A percentile compares a stretch with the other conserved stretches of the same genome.
phyloP scores from a whole-genome alignment of 92 coral and sea anemone genomes.

The Zoanthus sansibaricus region DNA sequence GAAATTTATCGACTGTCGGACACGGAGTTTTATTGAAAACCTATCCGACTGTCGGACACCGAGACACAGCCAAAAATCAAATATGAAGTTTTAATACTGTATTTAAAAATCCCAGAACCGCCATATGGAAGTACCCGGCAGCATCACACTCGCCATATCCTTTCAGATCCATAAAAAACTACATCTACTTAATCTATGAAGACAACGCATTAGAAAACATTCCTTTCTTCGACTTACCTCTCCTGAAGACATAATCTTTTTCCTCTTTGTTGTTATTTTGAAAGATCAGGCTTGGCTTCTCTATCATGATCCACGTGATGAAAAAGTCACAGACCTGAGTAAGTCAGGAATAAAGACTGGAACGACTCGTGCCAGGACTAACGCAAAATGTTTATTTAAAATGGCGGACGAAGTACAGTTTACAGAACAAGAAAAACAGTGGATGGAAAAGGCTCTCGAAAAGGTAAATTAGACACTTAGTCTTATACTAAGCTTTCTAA shows the following conservation, averaged over 20 bases:
- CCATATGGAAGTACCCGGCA: no score
- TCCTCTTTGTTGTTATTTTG: not conserved
- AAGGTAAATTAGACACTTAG: not conserved
- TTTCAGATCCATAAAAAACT: not conserved
- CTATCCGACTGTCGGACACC: no score
- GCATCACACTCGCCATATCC: no score
- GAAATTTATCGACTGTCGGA: no score
- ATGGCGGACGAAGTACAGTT: constrained; percentile 37
- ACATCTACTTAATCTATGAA: not conserved
- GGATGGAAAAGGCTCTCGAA: constrained; percentile 43
- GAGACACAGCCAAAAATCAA: no score
- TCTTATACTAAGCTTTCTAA: no score
- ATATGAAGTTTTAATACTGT: no score
- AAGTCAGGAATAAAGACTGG: not conserved
- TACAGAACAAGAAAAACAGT: constrained; percentile 25
- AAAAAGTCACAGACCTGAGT: not conserved
- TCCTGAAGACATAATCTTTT: not conserved
- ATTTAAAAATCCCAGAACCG: no score
- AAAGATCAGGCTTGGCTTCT: no score
- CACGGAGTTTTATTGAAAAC: no score
- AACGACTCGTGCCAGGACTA: constrained; percentile 34
- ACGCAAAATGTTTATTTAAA: not conserved
- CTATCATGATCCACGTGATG: not conserved
- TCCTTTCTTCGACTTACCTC: not conserved
- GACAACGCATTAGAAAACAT: not conserved